Evolutionary conservation across 2,113 vertebrate genomes (phyloP).

Genomic region (Sceloporus undulatus): DNA sequence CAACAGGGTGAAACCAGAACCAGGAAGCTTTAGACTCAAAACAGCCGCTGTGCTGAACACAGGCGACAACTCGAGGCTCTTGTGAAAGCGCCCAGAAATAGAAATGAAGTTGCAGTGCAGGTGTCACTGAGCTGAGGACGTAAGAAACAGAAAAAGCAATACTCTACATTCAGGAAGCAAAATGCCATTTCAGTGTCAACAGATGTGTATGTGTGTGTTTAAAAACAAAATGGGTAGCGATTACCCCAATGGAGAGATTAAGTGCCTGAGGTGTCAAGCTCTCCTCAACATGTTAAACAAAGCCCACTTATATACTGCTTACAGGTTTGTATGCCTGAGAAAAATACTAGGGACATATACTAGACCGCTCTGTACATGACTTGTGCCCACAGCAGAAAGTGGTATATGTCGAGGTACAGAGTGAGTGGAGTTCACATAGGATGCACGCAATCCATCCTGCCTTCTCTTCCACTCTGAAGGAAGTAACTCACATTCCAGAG

Average conservation of each 20-base stretch:
- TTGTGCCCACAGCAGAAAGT: too few relatives aligned
- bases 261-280: slow-evolving; percentile 56
- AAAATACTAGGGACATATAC: slow-evolving; percentile 27
- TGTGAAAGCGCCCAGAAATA: slow-evolving; percentile 52
- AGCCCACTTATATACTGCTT: slow-evolving; percentile 45
- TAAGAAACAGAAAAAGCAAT: slow-evolving; percentile 53
- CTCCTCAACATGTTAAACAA: neutral
- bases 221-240: neutral
- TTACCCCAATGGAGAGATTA: slow-evolving; percentile 41
- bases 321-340: slow-evolving; percentile 32
- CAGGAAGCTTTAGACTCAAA: slow-evolving; percentile 43
- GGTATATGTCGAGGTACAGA: too few relatives aligned
- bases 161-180: slow-evolving; percentile 59
- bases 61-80: slow-evolving; percentile 25
- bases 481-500: neutral
- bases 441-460: neutral
- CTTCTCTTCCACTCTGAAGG: neutral
- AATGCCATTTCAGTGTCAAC: slow-evolving; percentile 58
- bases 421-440: too few relatives aligned
- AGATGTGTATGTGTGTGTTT: slow-evolving; percentile 54
- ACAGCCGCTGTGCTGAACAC: slow-evolving; percentile 39
- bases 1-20: slow-evolving; percentile 43
- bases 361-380: neutral
- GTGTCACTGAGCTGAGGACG: slow-evolving; percentile 36
- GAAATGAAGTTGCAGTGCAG: slow-evolving; percentile 59